Evolutionary conservation across 2,888 invertebrate species (phyloP), one percentile per base, ranked within the genome.

Genomic region (Yponomeuta sedellus): DNA sequence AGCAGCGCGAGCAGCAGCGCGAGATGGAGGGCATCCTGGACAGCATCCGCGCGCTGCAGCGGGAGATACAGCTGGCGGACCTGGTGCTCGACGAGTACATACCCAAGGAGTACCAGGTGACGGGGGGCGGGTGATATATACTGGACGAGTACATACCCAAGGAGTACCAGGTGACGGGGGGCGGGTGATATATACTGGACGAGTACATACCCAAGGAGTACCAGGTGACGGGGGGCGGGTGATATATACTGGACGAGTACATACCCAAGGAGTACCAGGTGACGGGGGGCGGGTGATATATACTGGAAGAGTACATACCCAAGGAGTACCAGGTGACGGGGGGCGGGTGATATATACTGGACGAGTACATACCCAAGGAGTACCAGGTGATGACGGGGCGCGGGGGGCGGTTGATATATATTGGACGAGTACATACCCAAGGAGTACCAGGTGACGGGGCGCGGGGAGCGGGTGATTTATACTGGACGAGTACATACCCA

Each of bases 11-110:
- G 76, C 98, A 99, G 80, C 98, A 99, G 89, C 89, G 98, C 59
- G 99, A 99, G 90, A 98, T 98, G 94, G 99, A 99, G 84, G 97
- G 97, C 1, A 94, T 99, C 20, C 91, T 98, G 72, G 99, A 99
- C 82, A 97, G 97, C 74, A 96, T 99, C 64, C 92, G 99, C 16
- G 96, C 97, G 66, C 92, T 99, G 66, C 95, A 96, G 67, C 92
- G 98, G 66, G 99, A 99, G 86, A 92, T 98, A 61, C 96, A 97
- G 69, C 92, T 99, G 1, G 97, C 98, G 64, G 97, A 97, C 82
- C 88, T 97, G 8, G 95, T 99, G 72, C 94, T 99, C 56, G 97
- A 98, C 80, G 95, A 95, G 61, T 99, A 97, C 80, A 98, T 99
- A 82, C 99, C 99, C 0, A 94, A 94, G 75, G 96, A 98, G 81